Evolutionary conservation across 2,888 invertebrate genomes (phyloP), one percentile per base, ranked within the genome.

Genomic region (Ashinkailepas kermadecensis): DNA sequence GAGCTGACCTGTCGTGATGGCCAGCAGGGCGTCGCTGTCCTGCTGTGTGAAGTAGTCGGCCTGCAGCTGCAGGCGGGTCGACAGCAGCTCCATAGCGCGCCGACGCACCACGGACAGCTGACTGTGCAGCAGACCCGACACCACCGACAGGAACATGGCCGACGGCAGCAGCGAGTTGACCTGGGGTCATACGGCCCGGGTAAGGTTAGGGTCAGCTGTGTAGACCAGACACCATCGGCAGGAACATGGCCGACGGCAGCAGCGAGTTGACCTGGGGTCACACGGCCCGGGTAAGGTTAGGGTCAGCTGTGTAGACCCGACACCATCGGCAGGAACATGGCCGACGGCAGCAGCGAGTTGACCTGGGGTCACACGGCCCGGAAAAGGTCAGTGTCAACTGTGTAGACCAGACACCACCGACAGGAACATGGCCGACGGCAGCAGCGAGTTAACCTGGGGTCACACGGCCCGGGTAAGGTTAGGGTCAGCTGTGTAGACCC

Each of bases 21-120:
- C 23, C 62, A 84, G 65, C 54, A 84, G 62, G 39, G 81, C 59
- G 12, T 65, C 65, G 15, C 54, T 65, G 15, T 85, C 82, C 15
- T 84, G 83, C 4, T 84, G 87, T 1, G 86, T 85, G 81, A 92
- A 91, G 85, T 92, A 91, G 83, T 90, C 90, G 8, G 90, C 89
- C 83, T 92, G 91, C 83, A 91, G 90, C 84, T 93, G 92, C 12
- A 97, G 89, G 87, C 96, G 94, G 13, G 91, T 90, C 85, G 94
- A 95, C 0, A 98, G 88, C 67, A 98, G 88, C 86, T 97, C 97
- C 88, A 98, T 90, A 0, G 95, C 92, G 86, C 95, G 93, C 83
- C 93, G 90, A 84, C 93, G 91, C 0, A 97, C 92, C 54, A 93
- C 87, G 67, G 92, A 91, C 70, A 70, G 39, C 86, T 95, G 93